These are phyloP conservation scores for Pseudocheirus occidentalis DNA, from an alignment of 2,797 vertebrate species.

Conservation along the genomic window DNA sequence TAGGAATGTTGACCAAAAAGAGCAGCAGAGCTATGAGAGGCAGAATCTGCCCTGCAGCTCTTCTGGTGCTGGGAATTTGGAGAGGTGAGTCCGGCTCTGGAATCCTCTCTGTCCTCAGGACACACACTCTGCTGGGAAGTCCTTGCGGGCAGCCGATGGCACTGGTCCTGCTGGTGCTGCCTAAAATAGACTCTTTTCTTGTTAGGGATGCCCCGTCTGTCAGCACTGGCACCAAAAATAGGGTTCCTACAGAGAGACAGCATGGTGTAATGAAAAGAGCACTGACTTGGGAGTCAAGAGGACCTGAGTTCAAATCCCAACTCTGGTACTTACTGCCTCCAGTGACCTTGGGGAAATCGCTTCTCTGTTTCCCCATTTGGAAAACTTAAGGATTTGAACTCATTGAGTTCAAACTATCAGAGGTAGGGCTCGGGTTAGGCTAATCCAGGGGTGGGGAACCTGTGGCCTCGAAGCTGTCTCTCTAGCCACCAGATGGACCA, in stretches of 20 bases:
- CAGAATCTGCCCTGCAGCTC: slow-evolving; percentile 25
- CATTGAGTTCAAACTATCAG: background rate
- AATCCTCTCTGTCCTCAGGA: slow-evolving; percentile 70
- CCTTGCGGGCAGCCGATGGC: slow-evolving; percentile 53
- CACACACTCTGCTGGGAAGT: slow-evolving; percentile 78
- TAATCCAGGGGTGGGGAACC: background rate
- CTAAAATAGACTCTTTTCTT: slow-evolving; percentile 78
- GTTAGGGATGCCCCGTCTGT: slow-evolving; percentile 68
- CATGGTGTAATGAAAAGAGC: background rate
- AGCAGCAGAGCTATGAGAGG: slow-evolving; percentile 20
- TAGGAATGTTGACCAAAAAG: slow-evolving; percentile 26
- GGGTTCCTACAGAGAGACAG: slow-evolving; percentile 40
- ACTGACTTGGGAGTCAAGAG: background rate
- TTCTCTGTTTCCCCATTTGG: background rate
- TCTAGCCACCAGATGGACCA: background rate
- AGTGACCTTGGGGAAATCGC: background rate
- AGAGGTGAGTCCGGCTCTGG: slow-evolving; percentile 68
- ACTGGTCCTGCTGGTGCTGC: slow-evolving; percentile 57
- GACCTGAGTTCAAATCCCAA: background rate
- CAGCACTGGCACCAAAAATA: slow-evolving; percentile 74
- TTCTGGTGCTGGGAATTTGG: slow-evolving; percentile 2
- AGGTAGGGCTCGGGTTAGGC: background rate
- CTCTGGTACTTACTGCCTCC: background rate
- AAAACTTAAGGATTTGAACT: background rate
- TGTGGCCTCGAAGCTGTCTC: background rate